phyloP scores from a whole-genome alignment of 92 coral and sea anemone genomes.

The Hydrozoanthus gracilis region DNA sequence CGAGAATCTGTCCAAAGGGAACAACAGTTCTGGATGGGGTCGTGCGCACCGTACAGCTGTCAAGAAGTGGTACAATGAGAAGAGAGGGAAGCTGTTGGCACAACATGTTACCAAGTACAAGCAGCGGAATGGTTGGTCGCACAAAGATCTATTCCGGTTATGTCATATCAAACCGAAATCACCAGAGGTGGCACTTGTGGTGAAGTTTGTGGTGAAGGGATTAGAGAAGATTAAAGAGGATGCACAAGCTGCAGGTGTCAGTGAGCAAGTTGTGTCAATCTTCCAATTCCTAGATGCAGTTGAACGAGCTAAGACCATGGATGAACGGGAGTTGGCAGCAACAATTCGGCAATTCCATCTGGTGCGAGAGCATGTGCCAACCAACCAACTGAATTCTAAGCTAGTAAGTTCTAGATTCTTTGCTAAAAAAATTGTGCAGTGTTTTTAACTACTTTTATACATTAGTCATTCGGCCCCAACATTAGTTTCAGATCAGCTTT shows the following conservation, averaged over 20 bases:
- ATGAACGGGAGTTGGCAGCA: constrained; percentile 59
- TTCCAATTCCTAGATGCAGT: constrained; percentile 70
- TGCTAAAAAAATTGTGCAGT: too few species aligned
- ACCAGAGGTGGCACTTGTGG: constrained; percentile 54
- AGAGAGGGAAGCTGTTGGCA: constrained; percentile 76
- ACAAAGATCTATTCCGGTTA: constrained; percentile 82
- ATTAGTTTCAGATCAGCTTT: too few species aligned
- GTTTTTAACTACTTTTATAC: too few species aligned
- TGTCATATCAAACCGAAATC: constrained; percentile 83
- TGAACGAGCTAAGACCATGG: constrained; percentile 79
- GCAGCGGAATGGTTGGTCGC: constrained; percentile 96
- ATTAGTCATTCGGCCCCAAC: too few species aligned
- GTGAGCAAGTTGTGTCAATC: constrained; percentile 64
- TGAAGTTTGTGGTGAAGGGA: constrained; percentile 80
- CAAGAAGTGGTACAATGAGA: constrained; percentile 89
- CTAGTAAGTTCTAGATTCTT: constrained; percentile 59
- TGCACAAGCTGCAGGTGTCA: constrained; percentile 69
- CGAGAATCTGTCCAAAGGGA: constrained; percentile 71
- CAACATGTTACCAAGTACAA: constrained; percentile 89
- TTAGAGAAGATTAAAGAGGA: constrained; percentile 71
- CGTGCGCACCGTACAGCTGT: constrained; percentile 96
- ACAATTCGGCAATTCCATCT: constrained; percentile 70
- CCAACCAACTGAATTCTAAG: constrained; percentile 65
- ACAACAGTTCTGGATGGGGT: constrained; percentile 86
- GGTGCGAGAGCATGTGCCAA: constrained; percentile 95